These are phyloP conservation scores for Drosophila sechellia DNA, from an alignment of 1,140 invertebrate genomes.

Conservation along the genomic window DNA sequence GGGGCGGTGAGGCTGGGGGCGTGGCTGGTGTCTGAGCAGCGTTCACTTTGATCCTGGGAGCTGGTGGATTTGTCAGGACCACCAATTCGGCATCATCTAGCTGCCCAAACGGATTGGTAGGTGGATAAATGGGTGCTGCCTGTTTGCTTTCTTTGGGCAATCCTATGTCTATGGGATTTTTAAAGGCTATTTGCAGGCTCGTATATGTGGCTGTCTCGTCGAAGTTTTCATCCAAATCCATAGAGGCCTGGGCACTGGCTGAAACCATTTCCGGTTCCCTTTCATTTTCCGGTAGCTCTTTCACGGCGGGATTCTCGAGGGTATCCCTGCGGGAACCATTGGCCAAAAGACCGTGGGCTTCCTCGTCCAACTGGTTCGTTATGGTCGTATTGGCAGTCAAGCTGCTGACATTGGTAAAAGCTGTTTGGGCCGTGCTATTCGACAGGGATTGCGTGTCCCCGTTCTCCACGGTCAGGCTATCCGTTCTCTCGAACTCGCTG, in stretches of 20 bases:
- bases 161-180: slow-evolving; percentile 88
- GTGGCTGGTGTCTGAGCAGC: slow-evolving; percentile 70
- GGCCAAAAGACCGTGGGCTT: slow-evolving; percentile 86
- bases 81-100: slow-evolving; percentile 69
- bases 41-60: slow-evolving; percentile 84
- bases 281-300: slow-evolving; percentile 66
- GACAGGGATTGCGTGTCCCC: slow-evolving; percentile 63
- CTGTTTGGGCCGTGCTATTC: slow-evolving; percentile 66
- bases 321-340: slow-evolving; percentile 86
- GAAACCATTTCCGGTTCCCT: slow-evolving; percentile 39
- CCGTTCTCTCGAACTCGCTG: slow-evolving; percentile 78
- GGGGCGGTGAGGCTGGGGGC: slow-evolving; percentile 57
- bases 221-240: slow-evolving; percentile 87
- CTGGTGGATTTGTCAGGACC: slow-evolving; percentile 82
- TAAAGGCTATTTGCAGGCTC: slow-evolving; percentile 93
- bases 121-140: slow-evolving; percentile 31
- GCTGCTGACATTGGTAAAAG: slow-evolving; percentile 70
- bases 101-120: slow-evolving; percentile 64
- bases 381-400: slow-evolving; percentile 75
- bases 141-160: slow-evolving; percentile 15
- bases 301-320: slow-evolving; percentile 69
- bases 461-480: slow-evolving; percentile 78
- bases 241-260: slow-evolving; percentile 74
- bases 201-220: slow-evolving; percentile 91
- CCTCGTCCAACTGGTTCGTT: slow-evolving; percentile 79